phyloP scores from a whole-genome alignment of 2,113 vertebrate species.

The Hypocryptadius cinnamomeus region DNA sequence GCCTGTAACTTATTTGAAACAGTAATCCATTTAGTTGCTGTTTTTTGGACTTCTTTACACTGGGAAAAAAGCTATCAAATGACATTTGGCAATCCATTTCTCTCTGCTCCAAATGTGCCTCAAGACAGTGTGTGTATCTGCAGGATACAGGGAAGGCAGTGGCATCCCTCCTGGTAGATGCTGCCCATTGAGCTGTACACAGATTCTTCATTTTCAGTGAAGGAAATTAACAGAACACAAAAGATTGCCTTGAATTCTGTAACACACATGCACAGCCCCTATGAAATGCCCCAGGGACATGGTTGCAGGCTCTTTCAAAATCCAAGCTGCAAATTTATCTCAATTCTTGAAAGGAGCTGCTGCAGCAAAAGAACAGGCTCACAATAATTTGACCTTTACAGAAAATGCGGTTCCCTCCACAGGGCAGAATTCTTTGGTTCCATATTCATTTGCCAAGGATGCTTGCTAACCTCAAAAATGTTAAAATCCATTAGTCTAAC shows the following conservation, averaged over 20 bases:
- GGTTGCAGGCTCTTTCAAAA: neutral
- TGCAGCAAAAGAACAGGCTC: neutral
- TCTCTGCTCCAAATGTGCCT: neutral
- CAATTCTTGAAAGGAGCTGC: slow-evolving; percentile 4
- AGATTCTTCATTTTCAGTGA: slow-evolving; percentile 9
- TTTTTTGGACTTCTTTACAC: neutral
- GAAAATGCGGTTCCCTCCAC: neutral
- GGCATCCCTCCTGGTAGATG: neutral
- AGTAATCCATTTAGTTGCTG: neutral
- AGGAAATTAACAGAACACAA: slow-evolving; percentile 34
- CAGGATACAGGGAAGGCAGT: neutral
- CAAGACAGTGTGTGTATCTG: neutral
- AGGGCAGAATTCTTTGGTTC: neutral
- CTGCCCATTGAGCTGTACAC: neutral
- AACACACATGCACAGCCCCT: neutral
- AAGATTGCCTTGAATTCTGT: slow-evolving; percentile 17
- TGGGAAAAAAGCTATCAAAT: neutral
- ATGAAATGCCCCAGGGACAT: neutral
- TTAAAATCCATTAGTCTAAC: neutral
- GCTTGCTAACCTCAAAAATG: neutral
- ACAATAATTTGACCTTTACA: slow-evolving; percentile 15
- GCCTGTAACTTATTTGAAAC: neutral
- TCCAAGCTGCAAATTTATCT: neutral
- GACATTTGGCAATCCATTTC: neutral
- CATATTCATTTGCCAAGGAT: neutral